These are phyloP conservation scores for Pelobates cultripes DNA, from an alignment of 2,797 vertebrate genomes.

Conservation along the genomic window DNA sequence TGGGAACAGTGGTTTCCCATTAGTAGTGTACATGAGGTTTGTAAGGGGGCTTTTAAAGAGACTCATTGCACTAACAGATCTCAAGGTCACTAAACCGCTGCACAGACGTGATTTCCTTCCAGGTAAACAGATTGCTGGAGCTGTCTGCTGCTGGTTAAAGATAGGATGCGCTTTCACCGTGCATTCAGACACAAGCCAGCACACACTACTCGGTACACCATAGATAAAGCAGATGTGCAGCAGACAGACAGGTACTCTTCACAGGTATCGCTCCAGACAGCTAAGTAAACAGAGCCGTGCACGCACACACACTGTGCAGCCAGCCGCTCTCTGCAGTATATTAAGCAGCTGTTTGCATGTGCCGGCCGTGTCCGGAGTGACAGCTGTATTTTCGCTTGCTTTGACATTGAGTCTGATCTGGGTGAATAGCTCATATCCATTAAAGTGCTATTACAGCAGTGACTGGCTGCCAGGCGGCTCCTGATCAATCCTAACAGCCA, in stretches of 20 bases:
- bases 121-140: not conserved
- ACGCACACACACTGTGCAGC: constrained; percentile 46
- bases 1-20: no score
- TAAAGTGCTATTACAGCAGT: constrained; percentile 87
- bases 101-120: not conserved
- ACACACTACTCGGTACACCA: not conserved
- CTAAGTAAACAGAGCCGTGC: constrained; percentile 45
- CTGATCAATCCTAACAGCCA: constrained; percentile 90
- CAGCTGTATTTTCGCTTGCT: constrained; percentile 86
- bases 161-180: not conserved
- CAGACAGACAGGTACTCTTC: constrained; percentile 40
- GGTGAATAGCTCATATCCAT: constrained; percentile 87
- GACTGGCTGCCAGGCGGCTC: constrained; percentile 85
- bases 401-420: constrained; percentile 85
- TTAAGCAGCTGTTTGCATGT: constrained; percentile 79
- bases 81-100: not conserved
- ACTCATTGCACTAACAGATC: not conserved
- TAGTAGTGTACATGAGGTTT: no score
- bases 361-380: constrained; percentile 80
- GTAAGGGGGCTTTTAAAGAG: no score
- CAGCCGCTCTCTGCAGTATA: constrained; percentile 67
- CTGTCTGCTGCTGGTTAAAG: not conserved
- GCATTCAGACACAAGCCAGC: not conserved
- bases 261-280: constrained; percentile 51
- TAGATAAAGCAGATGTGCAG: constrained; percentile 38